phyloP scores from a whole-genome alignment of 1,140 invertebrate species.

The Akabosia matsudoensis region DNA sequence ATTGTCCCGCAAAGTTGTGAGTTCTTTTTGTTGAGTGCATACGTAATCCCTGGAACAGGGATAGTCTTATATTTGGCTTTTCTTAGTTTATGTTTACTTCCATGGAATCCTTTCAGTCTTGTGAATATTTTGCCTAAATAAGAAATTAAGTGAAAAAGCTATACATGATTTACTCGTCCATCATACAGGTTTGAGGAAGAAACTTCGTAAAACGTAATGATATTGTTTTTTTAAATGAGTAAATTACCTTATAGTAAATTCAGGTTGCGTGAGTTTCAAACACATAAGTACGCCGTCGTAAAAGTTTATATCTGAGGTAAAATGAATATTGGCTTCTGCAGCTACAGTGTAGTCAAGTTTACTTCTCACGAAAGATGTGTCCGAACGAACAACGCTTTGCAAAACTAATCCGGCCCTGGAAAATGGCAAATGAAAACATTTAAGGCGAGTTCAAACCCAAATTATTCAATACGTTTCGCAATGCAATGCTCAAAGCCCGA shows the following conservation, averaged over 20 bases:
- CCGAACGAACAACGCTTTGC: conserved; percentile 63
- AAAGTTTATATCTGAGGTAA: conserved; percentile 76
- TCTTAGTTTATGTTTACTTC: conserved; percentile 62
- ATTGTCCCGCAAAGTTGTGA: conserved; percentile 68
- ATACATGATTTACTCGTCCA: neutral
- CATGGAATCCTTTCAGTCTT: conserved; percentile 68
- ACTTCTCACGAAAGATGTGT: conserved; percentile 66
- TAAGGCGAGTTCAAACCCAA: too few species aligned
- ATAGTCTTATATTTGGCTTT: conserved; percentile 58
- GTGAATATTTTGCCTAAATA: conserved; percentile 62
- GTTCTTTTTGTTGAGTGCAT: conserved; percentile 73
- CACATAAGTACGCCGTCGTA: conserved; percentile 72
- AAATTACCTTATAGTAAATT: conserved; percentile 62
- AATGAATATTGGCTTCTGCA: conserved; percentile 68
- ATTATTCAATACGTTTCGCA: too few species aligned
- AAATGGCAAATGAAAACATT: conserved; percentile 38
- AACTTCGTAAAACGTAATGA: neutral
- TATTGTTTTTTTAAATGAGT: neutral
- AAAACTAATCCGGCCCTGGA: conserved; percentile 68
- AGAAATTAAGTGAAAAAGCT: conserved; percentile 30
- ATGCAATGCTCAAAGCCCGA: neutral
- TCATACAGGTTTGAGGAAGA: conserved; percentile 14
- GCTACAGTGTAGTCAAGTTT: conserved; percentile 67
- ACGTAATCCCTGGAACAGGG: conserved; percentile 64
- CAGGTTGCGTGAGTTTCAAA: conserved; percentile 71